Percentiles rank a stretch among this genome's conserved stretches.
phyloP scores from a whole-genome alignment of 2,888 invertebrate species.

The Cantharis nigra region DNA sequence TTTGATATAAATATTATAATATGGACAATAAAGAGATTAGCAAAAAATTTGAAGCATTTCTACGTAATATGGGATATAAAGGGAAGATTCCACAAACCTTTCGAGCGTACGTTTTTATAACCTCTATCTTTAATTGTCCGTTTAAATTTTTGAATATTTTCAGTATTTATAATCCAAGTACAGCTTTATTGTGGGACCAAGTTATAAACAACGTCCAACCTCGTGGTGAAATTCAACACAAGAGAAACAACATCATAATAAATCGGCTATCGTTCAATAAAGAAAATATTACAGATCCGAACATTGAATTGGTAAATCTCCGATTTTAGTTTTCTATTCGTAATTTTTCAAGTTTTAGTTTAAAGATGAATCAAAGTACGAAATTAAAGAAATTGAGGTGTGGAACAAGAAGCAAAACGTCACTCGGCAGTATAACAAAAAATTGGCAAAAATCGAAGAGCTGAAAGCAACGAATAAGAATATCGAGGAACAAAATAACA shows the following conservation, averaged over 20 bases:
- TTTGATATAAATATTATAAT: neutral
- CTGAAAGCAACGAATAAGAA: conserved; percentile 1
- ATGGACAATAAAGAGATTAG: conserved; percentile 11
- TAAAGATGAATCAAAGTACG: conserved; percentile 9
- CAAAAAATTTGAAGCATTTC: conserved; percentile 19
- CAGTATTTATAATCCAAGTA: conserved; percentile 52
- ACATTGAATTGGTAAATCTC: neutral
- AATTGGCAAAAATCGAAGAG: conserved; percentile 12
- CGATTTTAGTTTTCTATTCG: neutral
- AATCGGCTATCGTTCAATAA: conserved; percentile 33
- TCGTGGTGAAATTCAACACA: conserved; percentile 44
- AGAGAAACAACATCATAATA: conserved; percentile 49
- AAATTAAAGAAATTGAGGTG: conserved; percentile 22
- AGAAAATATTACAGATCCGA: neutral
- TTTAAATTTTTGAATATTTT: conserved; percentile 1
- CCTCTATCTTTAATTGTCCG: neutral
- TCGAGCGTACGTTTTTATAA: conserved; percentile 16
- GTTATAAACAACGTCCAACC: conserved; percentile 49
- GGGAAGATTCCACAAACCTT: conserved; percentile 18
- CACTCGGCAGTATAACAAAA: conserved; percentile 2
- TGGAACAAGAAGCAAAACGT: conserved; percentile 23
- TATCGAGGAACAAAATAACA: conserved; percentile 11
- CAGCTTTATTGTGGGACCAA: conserved; percentile 45
- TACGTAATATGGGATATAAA: conserved; percentile 21
- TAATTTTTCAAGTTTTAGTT: neutral